Evolutionary conservation across 2,797 vertebrate genomes (phyloP).

Genomic region (Sylvilagus floridanus): DNA sequence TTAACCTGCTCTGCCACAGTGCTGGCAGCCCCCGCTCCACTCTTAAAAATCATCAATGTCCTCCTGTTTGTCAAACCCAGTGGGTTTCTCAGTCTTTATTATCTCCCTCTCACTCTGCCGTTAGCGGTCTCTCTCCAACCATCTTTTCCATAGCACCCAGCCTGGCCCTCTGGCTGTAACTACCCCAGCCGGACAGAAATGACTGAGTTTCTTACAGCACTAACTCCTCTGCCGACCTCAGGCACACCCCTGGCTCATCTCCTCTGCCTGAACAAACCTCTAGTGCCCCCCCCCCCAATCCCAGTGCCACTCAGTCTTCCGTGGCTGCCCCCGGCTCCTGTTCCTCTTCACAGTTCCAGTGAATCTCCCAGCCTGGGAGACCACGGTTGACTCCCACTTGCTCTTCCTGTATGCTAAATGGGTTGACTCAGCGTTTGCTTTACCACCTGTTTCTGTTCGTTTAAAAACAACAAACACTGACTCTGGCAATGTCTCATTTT

Average conservation of each 20-base stretch:
- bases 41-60: background rate
- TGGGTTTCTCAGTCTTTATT: background rate
- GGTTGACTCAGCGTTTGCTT: background rate
- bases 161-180: background rate
- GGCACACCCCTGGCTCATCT: too few species aligned
- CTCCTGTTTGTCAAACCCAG: background rate
- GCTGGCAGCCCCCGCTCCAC: too few species aligned
- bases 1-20: too few species aligned
- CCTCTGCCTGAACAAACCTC: background rate
- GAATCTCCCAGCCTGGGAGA: background rate
- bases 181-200: rapidly evolving
- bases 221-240: background rate
- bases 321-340: background rate
- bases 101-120: too few species aligned
- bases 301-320: background rate
- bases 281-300: background rate
- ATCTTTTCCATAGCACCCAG: background rate
- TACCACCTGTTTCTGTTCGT: background rate
- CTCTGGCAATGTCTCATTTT: background rate
- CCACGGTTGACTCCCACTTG: background rate
- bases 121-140: background rate
- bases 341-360: background rate
- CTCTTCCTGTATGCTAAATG: background rate
- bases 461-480: background rate
- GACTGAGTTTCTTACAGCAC: background rate